Evolutionary conservation across 1,140 invertebrate genomes (phyloP).

Genomic region (Nasonia giraulti): DNA sequence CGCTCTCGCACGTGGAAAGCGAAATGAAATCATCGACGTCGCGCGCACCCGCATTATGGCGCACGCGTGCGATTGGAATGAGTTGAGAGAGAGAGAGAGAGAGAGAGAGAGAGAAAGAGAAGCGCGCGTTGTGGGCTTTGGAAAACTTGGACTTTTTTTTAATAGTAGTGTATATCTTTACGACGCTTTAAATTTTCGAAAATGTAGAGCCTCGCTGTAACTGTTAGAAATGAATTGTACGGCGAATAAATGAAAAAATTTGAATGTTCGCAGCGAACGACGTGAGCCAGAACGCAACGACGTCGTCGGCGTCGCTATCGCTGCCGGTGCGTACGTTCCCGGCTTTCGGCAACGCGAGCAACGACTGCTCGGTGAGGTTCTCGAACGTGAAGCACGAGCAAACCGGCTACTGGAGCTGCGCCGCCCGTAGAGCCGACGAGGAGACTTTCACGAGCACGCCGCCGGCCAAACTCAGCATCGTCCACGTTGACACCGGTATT

Average conservation of each 20-base stretch:
- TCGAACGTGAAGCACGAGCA: slow-evolving; percentile 69
- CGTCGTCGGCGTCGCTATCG: slow-evolving; percentile 47
- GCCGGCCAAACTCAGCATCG: slow-evolving; percentile 69
- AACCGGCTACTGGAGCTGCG: slow-evolving; percentile 72
- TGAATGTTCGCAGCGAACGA: slow-evolving; percentile 2
- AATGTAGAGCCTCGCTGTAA: neutral
- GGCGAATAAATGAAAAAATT: neutral
- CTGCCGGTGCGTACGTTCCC: slow-evolving; percentile 68
- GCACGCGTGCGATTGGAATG: neutral
- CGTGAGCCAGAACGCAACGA: neutral
- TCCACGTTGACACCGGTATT: slow-evolving; percentile 64
- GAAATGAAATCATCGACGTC: slow-evolving; percentile 24
- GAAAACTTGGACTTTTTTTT: too few relatives aligned
- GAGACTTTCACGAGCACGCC: slow-evolving; percentile 68
- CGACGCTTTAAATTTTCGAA: neutral
- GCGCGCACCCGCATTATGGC: neutral
- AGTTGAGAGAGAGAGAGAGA: too few relatives aligned
- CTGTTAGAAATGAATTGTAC: too few relatives aligned
- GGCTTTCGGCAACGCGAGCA: slow-evolving; percentile 71
- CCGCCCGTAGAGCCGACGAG: slow-evolving; percentile 63
- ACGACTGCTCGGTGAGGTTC: slow-evolving; percentile 72
- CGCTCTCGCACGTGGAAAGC: slow-evolving; percentile 29
- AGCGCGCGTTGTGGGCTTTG: too few relatives aligned
- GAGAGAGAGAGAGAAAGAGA: too few relatives aligned
- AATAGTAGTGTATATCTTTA: neutral